A percentile compares a stretch with the other conserved stretches of the same genome.
These are phyloP conservation scores for Matsumyia berberina DNA, from an alignment of 2,888 invertebrate species.

Conservation along the genomic window DNA sequence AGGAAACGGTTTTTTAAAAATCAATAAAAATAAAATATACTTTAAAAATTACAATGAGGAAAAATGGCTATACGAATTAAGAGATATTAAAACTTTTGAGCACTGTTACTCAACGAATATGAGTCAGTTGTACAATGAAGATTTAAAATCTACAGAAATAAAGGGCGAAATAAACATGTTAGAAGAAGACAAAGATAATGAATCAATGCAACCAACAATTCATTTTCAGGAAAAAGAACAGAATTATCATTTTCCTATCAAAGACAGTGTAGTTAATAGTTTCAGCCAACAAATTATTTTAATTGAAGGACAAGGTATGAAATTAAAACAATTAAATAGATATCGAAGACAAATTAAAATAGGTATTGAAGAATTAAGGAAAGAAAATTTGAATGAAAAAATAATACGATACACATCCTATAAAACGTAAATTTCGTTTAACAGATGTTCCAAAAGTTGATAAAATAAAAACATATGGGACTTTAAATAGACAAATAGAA, in stretches of 20 bases:
- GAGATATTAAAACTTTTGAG: background rate
- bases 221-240: background rate
- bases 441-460: conserved; percentile 6
- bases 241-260: background rate
- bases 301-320: background rate
- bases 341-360: background rate
- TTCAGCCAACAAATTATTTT: background rate
- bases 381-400: background rate
- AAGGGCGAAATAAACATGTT: background rate
- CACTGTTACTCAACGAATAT: conserved; percentile 6
- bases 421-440: conserved; percentile 1
- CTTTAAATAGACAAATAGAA: no score
- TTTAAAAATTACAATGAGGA: background rate
- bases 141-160: background rate
- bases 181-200: no score
- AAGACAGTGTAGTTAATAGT: background rate
- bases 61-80: background rate
- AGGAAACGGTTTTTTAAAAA: background rate
- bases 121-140: background rate
- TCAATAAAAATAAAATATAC: background rate
- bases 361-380: background rate
- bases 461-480: no score
- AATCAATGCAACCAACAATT: background rate
- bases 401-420: conserved; percentile 14
- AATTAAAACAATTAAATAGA: background rate